A percentile compares a stretch with the other conserved stretches of the same genome.
Conservation (phyloP, 1,140 invertebrate species). For the Daktulosphaira vitifoliae region DNA sequence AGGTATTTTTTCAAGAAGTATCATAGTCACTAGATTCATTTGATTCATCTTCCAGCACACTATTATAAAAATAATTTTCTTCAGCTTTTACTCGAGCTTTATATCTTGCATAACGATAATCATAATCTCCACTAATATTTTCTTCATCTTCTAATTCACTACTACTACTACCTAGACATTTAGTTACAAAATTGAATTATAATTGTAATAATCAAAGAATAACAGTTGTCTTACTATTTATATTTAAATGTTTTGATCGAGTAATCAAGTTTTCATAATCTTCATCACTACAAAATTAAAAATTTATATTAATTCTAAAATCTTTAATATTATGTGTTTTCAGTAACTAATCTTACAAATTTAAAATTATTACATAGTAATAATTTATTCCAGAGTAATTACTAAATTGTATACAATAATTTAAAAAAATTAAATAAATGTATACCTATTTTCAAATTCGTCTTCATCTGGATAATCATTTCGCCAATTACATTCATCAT, state of each 20-base stretch:
- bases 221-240: conserved; percentile 13
- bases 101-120: conserved; percentile 10
- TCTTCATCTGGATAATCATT: conserved; percentile 43
- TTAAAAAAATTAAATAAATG: too few relatives aligned
- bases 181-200: too few relatives aligned
- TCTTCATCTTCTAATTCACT: not conserved
- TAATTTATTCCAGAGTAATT: too few relatives aligned
- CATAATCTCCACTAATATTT: not conserved
- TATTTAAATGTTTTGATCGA: not conserved
- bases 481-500: conserved; percentile 42
- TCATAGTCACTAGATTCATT: not conserved
- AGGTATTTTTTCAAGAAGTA: not conserved
- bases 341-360: too few relatives aligned
- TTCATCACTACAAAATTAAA: conserved; percentile 3
- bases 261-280: not conserved
- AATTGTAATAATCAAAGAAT: too few relatives aligned
- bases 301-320: not conserved
- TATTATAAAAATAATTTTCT: conserved; percentile 23
- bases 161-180: not conserved
- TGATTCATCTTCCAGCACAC: not conserved
- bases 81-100: conserved; percentile 20
- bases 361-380: too few relatives aligned
- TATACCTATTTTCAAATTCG: conserved; percentile 29
- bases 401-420: too few relatives aligned
- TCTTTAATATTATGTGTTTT: too few relatives aligned